A percentile compares a stretch with the other conserved stretches of the same genome.
Evolutionary conservation across 2,113 vertebrate genomes (phyloP).

Genomic region (Conger conger): DNA sequence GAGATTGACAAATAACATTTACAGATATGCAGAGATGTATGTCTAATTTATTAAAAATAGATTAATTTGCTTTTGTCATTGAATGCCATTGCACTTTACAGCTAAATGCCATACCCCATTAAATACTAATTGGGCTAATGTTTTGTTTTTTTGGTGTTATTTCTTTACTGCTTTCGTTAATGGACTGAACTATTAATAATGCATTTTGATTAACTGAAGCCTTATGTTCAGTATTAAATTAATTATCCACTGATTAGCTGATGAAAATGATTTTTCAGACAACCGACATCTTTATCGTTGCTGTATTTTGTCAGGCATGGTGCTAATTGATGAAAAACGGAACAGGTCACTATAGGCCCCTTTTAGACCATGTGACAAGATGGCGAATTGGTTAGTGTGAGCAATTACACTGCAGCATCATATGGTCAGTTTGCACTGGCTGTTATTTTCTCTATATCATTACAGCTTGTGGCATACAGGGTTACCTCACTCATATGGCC

Average conservation of each 20-base stretch:
- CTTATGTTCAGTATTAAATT: conserved; percentile 42
- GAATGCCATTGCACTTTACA: conserved; percentile 54
- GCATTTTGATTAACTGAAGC: conserved; percentile 53
- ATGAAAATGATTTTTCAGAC: neutral
- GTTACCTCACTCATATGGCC: too few relatives aligned
- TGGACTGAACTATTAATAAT: conserved; percentile 44
- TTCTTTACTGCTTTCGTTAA: conserved; percentile 34
- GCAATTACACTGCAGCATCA: too few relatives aligned
- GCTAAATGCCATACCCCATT: conserved; percentile 62
- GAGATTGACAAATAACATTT: conserved; percentile 45
- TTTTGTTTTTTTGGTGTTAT: conserved; percentile 21
- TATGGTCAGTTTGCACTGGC: too few relatives aligned
- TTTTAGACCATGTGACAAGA: too few relatives aligned
- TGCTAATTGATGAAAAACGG: neutral
- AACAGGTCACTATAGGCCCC: neutral
- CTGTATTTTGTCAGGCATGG: neutral
- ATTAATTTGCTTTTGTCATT: conserved; percentile 60
- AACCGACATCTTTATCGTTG: conserved; percentile 7
- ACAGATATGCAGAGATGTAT: conserved; percentile 47
- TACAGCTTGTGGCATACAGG: too few relatives aligned
- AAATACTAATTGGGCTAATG: conserved; percentile 54
- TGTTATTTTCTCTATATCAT: too few relatives aligned
- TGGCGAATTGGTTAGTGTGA: too few relatives aligned
- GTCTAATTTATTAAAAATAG: conserved; percentile 61
- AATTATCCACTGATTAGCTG: conserved; percentile 48